Evolutionary conservation across 2,113 vertebrate genomes (phyloP).

Genomic region (Oreochromis aureus): DNA sequence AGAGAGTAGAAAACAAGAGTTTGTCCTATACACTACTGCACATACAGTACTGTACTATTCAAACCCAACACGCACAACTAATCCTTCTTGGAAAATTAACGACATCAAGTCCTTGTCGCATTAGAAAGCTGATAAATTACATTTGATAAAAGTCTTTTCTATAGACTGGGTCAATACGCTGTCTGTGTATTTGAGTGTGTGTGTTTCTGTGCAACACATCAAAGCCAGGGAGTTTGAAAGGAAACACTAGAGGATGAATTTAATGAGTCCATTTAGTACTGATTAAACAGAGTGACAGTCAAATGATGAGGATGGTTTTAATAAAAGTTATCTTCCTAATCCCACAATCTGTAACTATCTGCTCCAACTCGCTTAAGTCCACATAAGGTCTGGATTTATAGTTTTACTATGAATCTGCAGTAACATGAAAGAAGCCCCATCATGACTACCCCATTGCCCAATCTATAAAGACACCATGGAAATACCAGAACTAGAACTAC

Average conservation of each 20-base stretch:
- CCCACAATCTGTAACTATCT: constrained; percentile 45
- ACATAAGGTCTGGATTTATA: constrained; percentile 13
- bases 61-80: neutral
- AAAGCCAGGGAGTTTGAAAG: constrained; percentile 10
- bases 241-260: constrained; percentile 26
- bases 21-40: neutral
- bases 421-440: neutral
- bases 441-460: neutral
- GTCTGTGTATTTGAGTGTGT: neutral
- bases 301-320: constrained; percentile 26
- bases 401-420: neutral
- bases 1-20: neutral
- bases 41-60: neutral
- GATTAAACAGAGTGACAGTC: constrained; percentile 45
- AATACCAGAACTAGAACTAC: neutral
- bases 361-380: neutral
- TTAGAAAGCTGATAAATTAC: constrained; percentile 48
- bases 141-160: constrained; percentile 36
- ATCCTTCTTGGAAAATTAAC: constrained; percentile 40
- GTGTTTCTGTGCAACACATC: neutral
- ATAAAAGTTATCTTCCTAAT: constrained; percentile 34
- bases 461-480: neutral
- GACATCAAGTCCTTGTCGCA: constrained; percentile 20
- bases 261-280: constrained; percentile 46
- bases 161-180: neutral